phyloP scores from a whole-genome alignment of 2,888 invertebrate genomes.

The Eretmocerus hayati region DNA sequence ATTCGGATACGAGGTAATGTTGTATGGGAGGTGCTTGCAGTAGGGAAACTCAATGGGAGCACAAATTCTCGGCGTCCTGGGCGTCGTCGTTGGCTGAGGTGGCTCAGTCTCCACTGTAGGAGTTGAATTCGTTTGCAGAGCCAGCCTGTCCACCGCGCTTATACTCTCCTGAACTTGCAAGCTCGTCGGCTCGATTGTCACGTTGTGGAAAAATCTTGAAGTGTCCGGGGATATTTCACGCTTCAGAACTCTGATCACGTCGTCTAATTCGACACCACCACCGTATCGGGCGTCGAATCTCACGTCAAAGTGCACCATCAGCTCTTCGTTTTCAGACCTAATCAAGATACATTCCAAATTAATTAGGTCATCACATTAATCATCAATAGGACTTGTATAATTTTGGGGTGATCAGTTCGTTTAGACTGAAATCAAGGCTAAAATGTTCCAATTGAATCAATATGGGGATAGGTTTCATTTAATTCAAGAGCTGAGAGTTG shows the following conservation, averaged over 20 bases:
- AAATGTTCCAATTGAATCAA: too few relatives aligned
- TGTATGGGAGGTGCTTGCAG: constrained; percentile 68
- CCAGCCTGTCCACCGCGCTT: constrained; percentile 42
- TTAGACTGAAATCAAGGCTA: too few relatives aligned
- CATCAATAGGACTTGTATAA: too few relatives aligned
- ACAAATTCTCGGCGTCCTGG: constrained; percentile 61
- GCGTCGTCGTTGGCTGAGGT: constrained; percentile 48
- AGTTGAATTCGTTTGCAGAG: constrained; percentile 34
- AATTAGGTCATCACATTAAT: too few relatives aligned
- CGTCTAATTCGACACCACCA: constrained; percentile 57
- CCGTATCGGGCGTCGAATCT: constrained; percentile 67
- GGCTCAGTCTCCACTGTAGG: constrained; percentile 28
- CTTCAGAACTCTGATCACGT: constrained; percentile 59
- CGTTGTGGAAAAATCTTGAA: constrained; percentile 56
- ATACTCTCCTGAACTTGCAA: constrained; percentile 58
- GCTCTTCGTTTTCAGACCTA: constrained; percentile 62
- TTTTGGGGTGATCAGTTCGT: too few relatives aligned
- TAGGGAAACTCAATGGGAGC: constrained; percentile 60
- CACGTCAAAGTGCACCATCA: constrained; percentile 79
- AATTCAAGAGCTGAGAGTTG: too few relatives aligned
- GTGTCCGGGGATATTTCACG: constrained; percentile 58
- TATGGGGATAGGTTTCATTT: too few relatives aligned
- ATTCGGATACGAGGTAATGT: constrained; percentile 79
- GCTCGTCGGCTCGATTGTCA: constrained; percentile 60
- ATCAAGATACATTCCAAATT: too few relatives aligned